Conservation (phyloP, 1,140 invertebrate species). For the Brachionus rotundiformis region DNA sequence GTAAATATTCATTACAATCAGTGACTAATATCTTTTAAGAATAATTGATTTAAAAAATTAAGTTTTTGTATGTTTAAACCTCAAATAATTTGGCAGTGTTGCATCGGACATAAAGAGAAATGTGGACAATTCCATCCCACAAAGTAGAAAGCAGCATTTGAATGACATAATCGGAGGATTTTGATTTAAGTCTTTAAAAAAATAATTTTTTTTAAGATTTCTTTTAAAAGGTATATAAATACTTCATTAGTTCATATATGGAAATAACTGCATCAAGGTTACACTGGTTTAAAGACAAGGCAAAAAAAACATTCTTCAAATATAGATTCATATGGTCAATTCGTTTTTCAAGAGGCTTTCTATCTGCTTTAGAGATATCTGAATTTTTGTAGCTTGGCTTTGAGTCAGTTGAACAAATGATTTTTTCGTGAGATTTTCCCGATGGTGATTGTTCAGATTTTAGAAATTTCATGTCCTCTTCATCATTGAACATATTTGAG, state of each 20-base stretch:
- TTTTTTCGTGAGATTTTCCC: neutral
- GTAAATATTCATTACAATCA: slow-evolving; percentile 67
- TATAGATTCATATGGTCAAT: slow-evolving; percentile 27
- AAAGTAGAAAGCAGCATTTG: slow-evolving; percentile 70
- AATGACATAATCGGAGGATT: slow-evolving; percentile 57
- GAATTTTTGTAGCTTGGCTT: slow-evolving; percentile 1
- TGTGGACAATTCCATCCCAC: slow-evolving; percentile 74
- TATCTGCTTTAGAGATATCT: neutral
- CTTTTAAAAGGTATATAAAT: neutral
- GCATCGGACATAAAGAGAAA: slow-evolving; percentile 68
- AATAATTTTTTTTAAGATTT: neutral
- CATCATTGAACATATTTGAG: neutral
- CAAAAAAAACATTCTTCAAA: slow-evolving; percentile 51
- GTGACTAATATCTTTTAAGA: slow-evolving; percentile 65
- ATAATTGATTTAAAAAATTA: neutral
- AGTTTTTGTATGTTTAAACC: slow-evolving; percentile 6
- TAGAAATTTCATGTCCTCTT: neutral
- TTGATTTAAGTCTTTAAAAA: slow-evolving; percentile 63
- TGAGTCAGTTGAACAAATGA: slow-evolving; percentile 8
- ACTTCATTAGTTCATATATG: slow-evolving; percentile 50
- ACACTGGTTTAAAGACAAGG: slow-evolving; percentile 29
- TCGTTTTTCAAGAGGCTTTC: slow-evolving; percentile 2
- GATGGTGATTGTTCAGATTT: slow-evolving; percentile 39
- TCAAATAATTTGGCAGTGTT: slow-evolving; percentile 70
- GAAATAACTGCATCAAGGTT: slow-evolving; percentile 31